These are phyloP conservation scores for Lordiphosa andalusiaca DNA, from an alignment of 2,888 invertebrate species.

Conservation along the genomic window DNA sequence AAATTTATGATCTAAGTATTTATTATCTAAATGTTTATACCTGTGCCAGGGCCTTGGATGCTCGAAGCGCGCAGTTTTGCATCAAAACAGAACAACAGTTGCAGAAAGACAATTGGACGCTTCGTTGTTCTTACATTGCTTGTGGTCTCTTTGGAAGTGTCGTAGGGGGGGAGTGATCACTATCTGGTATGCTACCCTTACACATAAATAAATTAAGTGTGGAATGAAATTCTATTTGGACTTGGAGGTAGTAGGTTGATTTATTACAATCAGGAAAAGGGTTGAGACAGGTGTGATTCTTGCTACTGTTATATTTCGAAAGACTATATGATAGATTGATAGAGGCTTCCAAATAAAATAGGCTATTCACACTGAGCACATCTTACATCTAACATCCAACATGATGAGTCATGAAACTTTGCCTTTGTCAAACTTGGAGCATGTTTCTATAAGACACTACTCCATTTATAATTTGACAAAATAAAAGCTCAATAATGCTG, in stretches of 20 bases:
- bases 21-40: constrained; percentile 25
- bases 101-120: constrained; percentile 81
- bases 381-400: too few species aligned
- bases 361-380: too few species aligned
- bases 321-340: background rate
- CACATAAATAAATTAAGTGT: too few species aligned
- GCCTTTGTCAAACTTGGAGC: too few species aligned
- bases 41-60: constrained; percentile 54
- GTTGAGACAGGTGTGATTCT: too few species aligned
- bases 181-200: too few species aligned
- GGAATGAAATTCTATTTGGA: background rate
- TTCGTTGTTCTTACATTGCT: constrained; percentile 80
- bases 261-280: constrained; percentile 1
- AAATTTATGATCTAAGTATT: constrained; percentile 21
- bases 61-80: constrained; percentile 69
- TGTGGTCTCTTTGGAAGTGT: constrained; percentile 76
- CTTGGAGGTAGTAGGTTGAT: constrained; percentile 63
- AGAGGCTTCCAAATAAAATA: too few species aligned
- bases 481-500: too few species aligned
- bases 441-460: too few species aligned
- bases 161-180: background rate
- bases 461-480: too few species aligned
- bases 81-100: constrained; percentile 81
- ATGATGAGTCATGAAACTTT: too few species aligned
- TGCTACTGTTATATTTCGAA: too few species aligned